Percentiles rank a stretch among this genome's conserved stretches.
phyloP scores from a whole-genome alignment of 2,888 invertebrate species.

The Tipula unca region DNA sequence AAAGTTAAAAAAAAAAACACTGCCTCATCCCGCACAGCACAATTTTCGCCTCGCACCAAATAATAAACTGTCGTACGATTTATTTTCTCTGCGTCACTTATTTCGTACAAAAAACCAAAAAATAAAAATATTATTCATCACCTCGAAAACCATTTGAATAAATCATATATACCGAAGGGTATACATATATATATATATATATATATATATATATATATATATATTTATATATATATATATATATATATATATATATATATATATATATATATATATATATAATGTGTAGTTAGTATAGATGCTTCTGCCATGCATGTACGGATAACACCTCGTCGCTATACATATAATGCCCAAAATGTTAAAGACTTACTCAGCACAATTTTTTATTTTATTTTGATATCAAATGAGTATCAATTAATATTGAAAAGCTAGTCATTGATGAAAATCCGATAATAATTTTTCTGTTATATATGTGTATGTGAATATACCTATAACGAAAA shows the following conservation, averaged over 20 bases:
- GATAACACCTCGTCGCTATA: background rate
- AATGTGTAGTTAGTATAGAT: background rate
- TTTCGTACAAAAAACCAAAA: background rate
- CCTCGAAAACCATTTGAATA: background rate
- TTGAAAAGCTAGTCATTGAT: slow-evolving; percentile 2
- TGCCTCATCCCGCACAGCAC: background rate
- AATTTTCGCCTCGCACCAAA: background rate
- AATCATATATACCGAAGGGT: background rate
- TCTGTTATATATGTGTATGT: background rate
- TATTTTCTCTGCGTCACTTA: background rate
- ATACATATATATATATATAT: no score
- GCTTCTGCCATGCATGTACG: background rate
- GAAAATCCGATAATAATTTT: background rate
- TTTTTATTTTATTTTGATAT: background rate
- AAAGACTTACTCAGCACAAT: background rate
- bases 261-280: background rate
- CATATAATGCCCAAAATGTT: background rate
- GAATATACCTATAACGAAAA: background rate
- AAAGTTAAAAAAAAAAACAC: background rate
- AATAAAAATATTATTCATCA: background rate
- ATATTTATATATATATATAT: no score
- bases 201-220: background rate
- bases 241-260: no score
- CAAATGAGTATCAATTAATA: slow-evolving; percentile 14
- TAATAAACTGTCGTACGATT: background rate